A percentile compares a stretch with the other conserved stretches of the same genome.
phyloP scores from a whole-genome alignment of 2,888 invertebrate species.

The Lumbricus terrestris region DNA sequence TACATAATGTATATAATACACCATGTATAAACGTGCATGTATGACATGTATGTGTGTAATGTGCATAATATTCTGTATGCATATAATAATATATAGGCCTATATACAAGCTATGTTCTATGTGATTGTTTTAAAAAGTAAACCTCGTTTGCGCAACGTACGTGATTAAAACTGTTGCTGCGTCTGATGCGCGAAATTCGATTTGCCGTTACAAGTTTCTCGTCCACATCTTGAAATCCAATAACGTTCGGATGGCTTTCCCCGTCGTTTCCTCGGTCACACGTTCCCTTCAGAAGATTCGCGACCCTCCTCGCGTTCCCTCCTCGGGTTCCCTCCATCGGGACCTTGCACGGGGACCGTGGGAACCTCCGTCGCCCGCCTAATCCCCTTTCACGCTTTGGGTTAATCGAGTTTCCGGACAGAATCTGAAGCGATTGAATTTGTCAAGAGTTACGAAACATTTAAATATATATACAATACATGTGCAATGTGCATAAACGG shows the following conservation, averaged over 20 bases:
- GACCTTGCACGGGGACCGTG: neutral
- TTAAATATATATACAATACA: neutral
- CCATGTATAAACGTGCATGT: too few species aligned
- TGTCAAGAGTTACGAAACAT: neutral
- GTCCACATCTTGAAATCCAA: neutral
- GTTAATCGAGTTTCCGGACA: conserved; percentile 9
- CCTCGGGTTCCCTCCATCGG: neutral
- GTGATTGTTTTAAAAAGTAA: neutral
- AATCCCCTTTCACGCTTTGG: neutral
- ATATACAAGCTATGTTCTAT: neutral
- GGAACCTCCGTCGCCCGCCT: neutral
- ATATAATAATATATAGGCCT: too few species aligned
- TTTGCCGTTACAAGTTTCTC: neutral
- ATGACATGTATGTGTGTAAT: too few species aligned
- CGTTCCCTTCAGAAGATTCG: neutral
- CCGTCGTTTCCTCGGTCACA: neutral
- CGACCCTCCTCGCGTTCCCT: neutral
- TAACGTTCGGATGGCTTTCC: neutral
- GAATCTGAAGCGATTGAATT: conserved; percentile 5
- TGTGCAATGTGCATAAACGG: too few species aligned
- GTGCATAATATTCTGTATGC: too few species aligned
- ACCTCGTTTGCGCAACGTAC: neutral
- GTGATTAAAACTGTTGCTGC: conserved; percentile 13
- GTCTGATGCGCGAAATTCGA: conserved; percentile 5
- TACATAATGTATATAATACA: too few species aligned